Conservation (phyloP, 37 sponge, comb jelly and placozoan species). For the Lycopodina hypogea region DNA sequence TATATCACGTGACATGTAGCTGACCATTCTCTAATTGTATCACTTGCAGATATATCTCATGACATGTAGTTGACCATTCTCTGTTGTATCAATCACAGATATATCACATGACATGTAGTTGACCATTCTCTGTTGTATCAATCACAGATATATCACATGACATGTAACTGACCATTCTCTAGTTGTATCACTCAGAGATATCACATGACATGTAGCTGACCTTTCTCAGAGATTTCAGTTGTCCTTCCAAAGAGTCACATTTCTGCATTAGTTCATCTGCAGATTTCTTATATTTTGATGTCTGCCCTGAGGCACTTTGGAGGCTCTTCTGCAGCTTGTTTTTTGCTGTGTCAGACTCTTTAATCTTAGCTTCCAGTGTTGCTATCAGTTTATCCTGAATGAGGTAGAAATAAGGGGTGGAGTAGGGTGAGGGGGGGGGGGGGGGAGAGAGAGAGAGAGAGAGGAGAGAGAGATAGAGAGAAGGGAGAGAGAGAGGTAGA, state of each 20-base stretch:
- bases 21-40: no score
- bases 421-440: background rate
- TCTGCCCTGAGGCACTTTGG: slow-evolving; percentile 46
- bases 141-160: no score
- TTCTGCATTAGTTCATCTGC: slow-evolving; percentile 67
- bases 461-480: background rate
- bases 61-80: no score
- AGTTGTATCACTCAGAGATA: no score
- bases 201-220: no score
- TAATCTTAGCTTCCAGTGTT: slow-evolving; percentile 16
- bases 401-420: background rate
- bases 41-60: no score
- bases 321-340: slow-evolving; percentile 48
- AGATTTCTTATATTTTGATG: slow-evolving; percentile 62
- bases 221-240: slow-evolving; percentile 72
- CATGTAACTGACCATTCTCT: no score
- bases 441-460: background rate
- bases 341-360: slow-evolving; percentile 50
- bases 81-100: no score
- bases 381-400: slow-evolving; percentile 54
- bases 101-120: no score
- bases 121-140: no score
- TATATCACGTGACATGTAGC: no score
- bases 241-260: slow-evolving; percentile 68
- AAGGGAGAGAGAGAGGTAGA: background rate